Evolutionary conservation across 2,888 invertebrate genomes (phyloP), one percentile per base, ranked within the genome.

Genomic region (Ditula angustiorana): DNA sequence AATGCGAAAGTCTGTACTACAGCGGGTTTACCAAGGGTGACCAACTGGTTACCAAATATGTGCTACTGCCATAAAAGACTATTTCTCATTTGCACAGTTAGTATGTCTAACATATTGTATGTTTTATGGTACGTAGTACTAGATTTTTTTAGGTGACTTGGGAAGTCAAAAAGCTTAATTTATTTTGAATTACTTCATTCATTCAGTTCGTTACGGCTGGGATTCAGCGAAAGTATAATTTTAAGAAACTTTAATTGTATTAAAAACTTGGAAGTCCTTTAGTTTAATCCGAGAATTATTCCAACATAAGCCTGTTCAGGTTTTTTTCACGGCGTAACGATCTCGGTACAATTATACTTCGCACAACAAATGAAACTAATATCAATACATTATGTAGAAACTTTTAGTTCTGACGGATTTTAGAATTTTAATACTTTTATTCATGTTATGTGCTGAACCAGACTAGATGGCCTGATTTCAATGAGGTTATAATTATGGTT

Each of bases 361-460:
- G 53, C 11, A 13, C 7, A 52, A 52, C 19, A 33, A 21, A 52
- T 52, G 3, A 30, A 52, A 33, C 21, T 23, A 52, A 52, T 23
- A 33, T 52, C 21, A 52, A 52, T n/a, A 33, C 21, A 52, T 52
- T 52, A 49, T 13, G 13, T 7, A 5, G 24, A 13, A 44, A 44
- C 21, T 44, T 44, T 19, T 19, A 10, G 24, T 46, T 46, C 19
- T 23, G 11, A 46, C 21, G 2, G n/a, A n/a, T n/a, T n/a, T n/a
- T n/a, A n/a, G n/a, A n/a, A n/a, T n/a, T n/a, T n/a, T n/a, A n/a
- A n/a, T n/a, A n/a, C n/a, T n/a, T n/a, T n/a, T n/a, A n/a, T n/a
- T n/a, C n/a, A n/a, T n/a, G n/a, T n/a, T n/a, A n/a, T n/a, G n/a
- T n/a, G n/a, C n/a, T n/a, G n/a, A n/a, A n/a, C n/a, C n/a, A n/a